Percentiles rank a stretch among this genome's conserved stretches.
phyloP scores from a whole-genome alignment of 2,113 vertebrate genomes.

The Limnothrissa miodon region DNA sequence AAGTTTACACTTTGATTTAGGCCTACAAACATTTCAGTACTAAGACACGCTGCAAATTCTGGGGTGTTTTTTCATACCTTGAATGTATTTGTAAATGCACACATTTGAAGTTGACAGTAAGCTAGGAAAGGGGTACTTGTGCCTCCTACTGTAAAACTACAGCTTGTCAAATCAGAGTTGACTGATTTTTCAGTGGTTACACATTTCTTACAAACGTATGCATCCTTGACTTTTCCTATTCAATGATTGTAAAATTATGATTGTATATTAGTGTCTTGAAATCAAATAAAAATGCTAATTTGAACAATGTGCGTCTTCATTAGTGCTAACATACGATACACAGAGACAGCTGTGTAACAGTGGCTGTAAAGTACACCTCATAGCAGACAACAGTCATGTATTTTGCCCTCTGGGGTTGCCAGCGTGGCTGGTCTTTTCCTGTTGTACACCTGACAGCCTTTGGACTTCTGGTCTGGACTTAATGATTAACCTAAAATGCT shows the following conservation, averaged over 20 bases:
- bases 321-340: constrained; percentile 22
- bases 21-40: constrained; percentile 18
- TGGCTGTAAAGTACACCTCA: neutral
- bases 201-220: constrained; percentile 23
- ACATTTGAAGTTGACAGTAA: neutral
- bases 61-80: constrained; percentile 30
- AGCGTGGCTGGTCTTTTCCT: neutral
- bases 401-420: no score
- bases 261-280: constrained; percentile 37
- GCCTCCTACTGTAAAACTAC: neutral
- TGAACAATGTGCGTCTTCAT: constrained; percentile 41
- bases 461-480: neutral
- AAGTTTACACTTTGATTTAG: constrained; percentile 44
- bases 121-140: constrained; percentile 18
- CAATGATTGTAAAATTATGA: constrained; percentile 27
- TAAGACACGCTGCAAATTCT: neutral
- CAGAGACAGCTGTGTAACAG: neutral
- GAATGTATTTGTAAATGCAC: constrained; percentile 41
- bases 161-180: neutral
- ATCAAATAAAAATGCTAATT: constrained; percentile 28
- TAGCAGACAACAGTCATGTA: no score
- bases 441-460: neutral
- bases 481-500: neutral
- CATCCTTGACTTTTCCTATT: constrained; percentile 33
- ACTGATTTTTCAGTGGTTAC: constrained; percentile 4